Percentiles rank a stretch among this genome's conserved stretches.
Conservation (phyloP, 2,888 invertebrate species). For the Falcaria lacertinaria region DNA sequence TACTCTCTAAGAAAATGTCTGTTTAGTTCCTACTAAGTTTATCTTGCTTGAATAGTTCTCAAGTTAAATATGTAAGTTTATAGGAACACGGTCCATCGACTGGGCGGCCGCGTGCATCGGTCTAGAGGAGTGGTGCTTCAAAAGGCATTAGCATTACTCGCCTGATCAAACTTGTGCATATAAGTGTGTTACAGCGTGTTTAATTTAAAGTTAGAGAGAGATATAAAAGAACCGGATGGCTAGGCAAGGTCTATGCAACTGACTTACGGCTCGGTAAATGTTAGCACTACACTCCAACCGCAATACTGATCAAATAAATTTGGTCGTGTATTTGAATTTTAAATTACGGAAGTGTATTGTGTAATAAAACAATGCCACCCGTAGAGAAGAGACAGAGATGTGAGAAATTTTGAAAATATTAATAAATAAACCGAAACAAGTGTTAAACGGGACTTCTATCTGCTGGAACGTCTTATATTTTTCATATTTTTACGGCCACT, state of each 20-base stretch:
- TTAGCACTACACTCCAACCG: slow-evolving; percentile 49
- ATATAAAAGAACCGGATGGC: slow-evolving; percentile 19
- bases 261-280: slow-evolving; percentile 38
- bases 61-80: slow-evolving; percentile 21
- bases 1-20: too few relatives aligned
- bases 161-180: slow-evolving; percentile 45
- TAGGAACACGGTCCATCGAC: slow-evolving; percentile 43
- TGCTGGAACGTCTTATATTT: too few relatives aligned
- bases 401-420: too few relatives aligned
- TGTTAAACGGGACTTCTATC: too few relatives aligned
- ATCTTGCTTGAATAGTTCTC: background rate
- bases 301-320: slow-evolving; percentile 41
- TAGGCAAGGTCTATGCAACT: slow-evolving; percentile 18
- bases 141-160: slow-evolving; percentile 58
- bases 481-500: too few relatives aligned
- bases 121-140: slow-evolving; percentile 43
- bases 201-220: slow-evolving; percentile 27
- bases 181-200: slow-evolving; percentile 30
- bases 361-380: too few relatives aligned
- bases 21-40: slow-evolving; percentile 13
- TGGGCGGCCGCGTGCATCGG: slow-evolving; percentile 39
- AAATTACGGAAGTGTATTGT: slow-evolving; percentile 15
- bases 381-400: too few relatives aligned
- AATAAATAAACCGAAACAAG: too few relatives aligned
- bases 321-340: slow-evolving; percentile 29